phyloP scores from a whole-genome alignment of 1,140 invertebrate species.

The Aleiodes sp. region DNA sequence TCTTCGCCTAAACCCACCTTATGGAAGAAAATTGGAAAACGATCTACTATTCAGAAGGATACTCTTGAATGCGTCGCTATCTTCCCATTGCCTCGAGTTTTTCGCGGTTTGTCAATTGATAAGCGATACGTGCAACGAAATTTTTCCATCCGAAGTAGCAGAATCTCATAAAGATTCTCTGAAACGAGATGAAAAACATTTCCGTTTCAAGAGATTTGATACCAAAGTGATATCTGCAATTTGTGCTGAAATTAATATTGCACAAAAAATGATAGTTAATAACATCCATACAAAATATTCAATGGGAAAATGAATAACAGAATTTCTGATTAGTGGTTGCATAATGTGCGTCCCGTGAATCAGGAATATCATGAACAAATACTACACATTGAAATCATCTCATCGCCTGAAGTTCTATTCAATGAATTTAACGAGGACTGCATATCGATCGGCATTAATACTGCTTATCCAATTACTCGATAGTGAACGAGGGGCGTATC shows the following conservation, averaged over 20 bases:
- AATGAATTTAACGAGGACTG: conserved; percentile 12
- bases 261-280: too few species aligned
- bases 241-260: too few species aligned
- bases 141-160: not conserved
- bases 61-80: not conserved
- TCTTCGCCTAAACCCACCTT: not conserved
- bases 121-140: not conserved
- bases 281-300: too few species aligned
- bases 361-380: too few species aligned
- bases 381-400: not conserved
- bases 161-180: not conserved
- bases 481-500: not conserved
- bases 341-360: too few species aligned
- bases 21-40: conserved; percentile 18
- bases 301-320: too few species aligned
- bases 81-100: conserved; percentile 7
- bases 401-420: not conserved
- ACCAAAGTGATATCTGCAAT: too few species aligned
- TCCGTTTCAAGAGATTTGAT: too few species aligned
- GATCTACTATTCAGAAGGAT: not conserved
- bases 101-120: conserved; percentile 19
- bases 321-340: too few species aligned
- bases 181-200: not conserved
- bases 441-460: not conserved
- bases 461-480: conserved; percentile 24